phyloP scores from a whole-genome alignment of 2,113 vertebrate species.

The Empidonax alnorum region DNA sequence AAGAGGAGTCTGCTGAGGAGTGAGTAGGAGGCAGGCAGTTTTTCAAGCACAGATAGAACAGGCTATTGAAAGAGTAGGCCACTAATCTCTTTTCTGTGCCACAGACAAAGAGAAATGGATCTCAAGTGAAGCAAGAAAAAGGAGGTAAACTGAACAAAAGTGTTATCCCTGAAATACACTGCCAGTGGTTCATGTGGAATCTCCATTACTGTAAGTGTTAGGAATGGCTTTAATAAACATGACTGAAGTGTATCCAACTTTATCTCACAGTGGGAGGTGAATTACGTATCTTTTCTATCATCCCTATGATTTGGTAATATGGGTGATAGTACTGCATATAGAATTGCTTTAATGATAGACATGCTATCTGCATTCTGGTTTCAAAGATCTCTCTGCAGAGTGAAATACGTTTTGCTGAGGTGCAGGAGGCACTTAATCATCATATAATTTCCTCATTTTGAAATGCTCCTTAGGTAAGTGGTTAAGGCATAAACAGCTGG shows the following conservation, averaged over 20 bases:
- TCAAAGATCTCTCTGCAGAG: background rate
- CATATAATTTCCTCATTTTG: constrained; percentile 26
- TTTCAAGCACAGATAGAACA: background rate
- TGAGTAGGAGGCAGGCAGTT: background rate
- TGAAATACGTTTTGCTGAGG: background rate
- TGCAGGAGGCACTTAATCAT: constrained; percentile 3
- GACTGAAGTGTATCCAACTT: background rate
- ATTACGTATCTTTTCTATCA: background rate
- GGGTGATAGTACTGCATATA: background rate
- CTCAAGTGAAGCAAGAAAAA: background rate
- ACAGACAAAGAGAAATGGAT: background rate
- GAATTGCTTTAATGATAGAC: background rate
- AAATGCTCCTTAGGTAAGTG: constrained; percentile 8
- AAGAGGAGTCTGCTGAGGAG: background rate
- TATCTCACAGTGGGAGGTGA: background rate
- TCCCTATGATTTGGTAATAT: background rate
- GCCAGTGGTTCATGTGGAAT: background rate
- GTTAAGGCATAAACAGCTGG: constrained; percentile 27
- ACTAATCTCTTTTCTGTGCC: background rate
- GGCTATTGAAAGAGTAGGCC: background rate
- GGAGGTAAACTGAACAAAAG: background rate
- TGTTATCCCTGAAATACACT: background rate
- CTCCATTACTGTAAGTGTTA: background rate
- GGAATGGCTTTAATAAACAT: background rate
- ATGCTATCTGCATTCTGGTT: background rate